These are phyloP conservation scores for Catagonus wagneri DNA, from an alignment of 2,113 vertebrate species.

Conservation along the genomic window DNA sequence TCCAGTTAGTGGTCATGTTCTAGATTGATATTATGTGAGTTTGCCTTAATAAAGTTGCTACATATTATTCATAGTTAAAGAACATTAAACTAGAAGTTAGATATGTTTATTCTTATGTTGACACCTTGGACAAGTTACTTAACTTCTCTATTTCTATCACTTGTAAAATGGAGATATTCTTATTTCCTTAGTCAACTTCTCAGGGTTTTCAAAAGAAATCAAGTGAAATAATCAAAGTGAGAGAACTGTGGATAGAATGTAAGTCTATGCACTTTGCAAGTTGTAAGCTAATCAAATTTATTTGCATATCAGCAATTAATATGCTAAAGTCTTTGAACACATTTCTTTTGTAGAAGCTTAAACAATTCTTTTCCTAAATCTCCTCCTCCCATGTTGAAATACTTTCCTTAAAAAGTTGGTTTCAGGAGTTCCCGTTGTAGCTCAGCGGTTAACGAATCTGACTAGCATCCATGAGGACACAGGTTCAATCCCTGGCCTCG, in stretches of 20 bases:
- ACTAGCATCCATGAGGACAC: too few relatives aligned
- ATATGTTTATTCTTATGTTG: neutral
- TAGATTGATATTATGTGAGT: neutral
- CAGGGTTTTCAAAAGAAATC: neutral
- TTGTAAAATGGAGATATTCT: neutral
- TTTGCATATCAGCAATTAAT: too few relatives aligned
- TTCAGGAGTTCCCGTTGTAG: too few relatives aligned
- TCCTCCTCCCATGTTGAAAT: neutral
- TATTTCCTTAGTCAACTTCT: neutral
- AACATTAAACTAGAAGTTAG: neutral
- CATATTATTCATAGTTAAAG: neutral
- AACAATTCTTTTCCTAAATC: neutral
- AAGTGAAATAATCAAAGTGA: slow-evolving; percentile 23
- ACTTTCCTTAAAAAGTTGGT: neutral
- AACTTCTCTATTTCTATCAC: neutral
- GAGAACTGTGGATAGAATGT: neutral
- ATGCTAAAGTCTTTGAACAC: neutral
- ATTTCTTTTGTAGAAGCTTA: neutral
- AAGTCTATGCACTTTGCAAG: neutral
- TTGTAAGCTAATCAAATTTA: too few relatives aligned
- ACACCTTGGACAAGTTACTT: neutral
- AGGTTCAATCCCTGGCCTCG: too few relatives aligned
- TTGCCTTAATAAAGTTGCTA: slow-evolving; percentile 4
- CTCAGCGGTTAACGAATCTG: too few relatives aligned
- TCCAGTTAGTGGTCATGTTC: neutral